A percentile compares a stretch with the other conserved stretches of the same genome.
phyloP scores from a whole-genome alignment of 1,140 invertebrate species.

The Steinernema feltiae region DNA sequence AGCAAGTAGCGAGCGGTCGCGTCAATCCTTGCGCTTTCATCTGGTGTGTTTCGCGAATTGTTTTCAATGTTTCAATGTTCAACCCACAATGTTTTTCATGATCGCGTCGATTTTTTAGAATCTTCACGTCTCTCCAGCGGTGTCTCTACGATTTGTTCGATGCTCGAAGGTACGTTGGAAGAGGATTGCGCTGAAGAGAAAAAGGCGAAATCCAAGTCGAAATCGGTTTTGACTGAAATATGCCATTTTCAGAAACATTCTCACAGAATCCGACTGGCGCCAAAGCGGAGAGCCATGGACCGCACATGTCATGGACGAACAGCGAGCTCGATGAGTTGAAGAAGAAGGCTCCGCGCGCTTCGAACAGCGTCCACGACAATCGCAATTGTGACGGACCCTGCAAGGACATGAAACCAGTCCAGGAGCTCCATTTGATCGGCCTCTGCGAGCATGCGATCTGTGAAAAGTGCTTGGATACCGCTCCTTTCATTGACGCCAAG shows the following conservation, averaged over 20 bases:
- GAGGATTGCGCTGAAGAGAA: background rate
- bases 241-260: background rate
- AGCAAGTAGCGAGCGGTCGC: background rate
- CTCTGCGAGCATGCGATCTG: conserved; percentile 1
- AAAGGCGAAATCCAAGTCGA: too few relatives aligned
- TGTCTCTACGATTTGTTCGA: background rate
- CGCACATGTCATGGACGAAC: background rate
- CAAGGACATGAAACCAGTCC: background rate
- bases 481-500: background rate
- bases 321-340: background rate
- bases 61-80: too few relatives aligned
- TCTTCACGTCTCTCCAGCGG: background rate
- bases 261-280: background rate
- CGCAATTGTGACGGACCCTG: background rate
- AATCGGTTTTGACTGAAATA: background rate
- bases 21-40: background rate
- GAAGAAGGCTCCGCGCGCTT: background rate
- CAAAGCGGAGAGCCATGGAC: background rate
- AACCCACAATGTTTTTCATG: background rate
- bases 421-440: background rate
- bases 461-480: background rate
- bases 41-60: too few relatives aligned
- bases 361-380: background rate
- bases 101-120: background rate
- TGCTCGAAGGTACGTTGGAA: background rate